A percentile compares a stretch with the other conserved stretches of the same genome.
Evolutionary conservation across 2,113 vertebrate species (phyloP).

Genomic region (Scomber colias): DNA sequence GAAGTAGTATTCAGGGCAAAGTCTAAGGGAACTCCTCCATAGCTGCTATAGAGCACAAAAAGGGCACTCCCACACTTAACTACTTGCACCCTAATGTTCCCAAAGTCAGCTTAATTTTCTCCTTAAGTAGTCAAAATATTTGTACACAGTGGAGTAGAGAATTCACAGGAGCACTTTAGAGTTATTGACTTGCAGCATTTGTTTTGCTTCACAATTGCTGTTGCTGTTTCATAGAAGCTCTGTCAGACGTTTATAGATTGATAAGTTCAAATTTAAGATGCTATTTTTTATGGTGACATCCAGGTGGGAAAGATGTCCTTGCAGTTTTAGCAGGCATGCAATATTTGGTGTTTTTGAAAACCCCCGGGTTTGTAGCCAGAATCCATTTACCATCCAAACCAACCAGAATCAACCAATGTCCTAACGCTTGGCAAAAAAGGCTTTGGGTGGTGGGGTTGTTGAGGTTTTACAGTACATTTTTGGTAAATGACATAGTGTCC

Average conservation of each 20-base stretch:
- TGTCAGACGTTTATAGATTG: background rate
- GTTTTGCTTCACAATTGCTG: background rate
- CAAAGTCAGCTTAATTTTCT: conserved; percentile 30
- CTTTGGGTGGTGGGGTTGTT: background rate
- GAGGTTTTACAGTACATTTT: background rate
- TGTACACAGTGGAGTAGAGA: background rate
- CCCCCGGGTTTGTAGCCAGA: background rate
- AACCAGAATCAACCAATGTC: background rate
- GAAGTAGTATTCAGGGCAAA: conserved; percentile 44
- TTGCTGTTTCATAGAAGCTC: background rate
- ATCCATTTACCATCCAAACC: background rate
- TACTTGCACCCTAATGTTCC: conserved; percentile 1
- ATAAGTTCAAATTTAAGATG: background rate
- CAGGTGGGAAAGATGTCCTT: background rate
- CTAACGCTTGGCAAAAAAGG: background rate
- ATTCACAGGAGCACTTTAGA: background rate
- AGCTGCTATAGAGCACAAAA: conserved; percentile 33
- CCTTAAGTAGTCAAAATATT: background rate
- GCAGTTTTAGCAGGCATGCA: too few relatives aligned
- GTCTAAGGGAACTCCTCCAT: conserved; percentile 23
- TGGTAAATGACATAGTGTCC: background rate
- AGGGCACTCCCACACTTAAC: conserved; percentile 17
- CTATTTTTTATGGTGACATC: background rate
- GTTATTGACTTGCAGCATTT: background rate
- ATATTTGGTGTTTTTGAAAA: background rate